phyloP scores from a whole-genome alignment of 2,888 invertebrate species.

The Seira musarum region DNA sequence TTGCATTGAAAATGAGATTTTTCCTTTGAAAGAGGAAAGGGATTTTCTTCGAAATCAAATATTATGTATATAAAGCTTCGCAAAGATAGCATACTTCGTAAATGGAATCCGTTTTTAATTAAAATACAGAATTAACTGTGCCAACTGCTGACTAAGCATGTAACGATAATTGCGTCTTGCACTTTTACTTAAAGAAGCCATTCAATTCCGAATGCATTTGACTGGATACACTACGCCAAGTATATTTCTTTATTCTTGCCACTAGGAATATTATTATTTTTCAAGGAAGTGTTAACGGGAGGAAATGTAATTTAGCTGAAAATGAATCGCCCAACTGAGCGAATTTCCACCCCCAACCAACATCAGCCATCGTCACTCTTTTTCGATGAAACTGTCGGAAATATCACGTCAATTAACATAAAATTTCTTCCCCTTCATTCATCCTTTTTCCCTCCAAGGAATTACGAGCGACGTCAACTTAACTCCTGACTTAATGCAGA shows the following conservation, averaged over 20 bases:
- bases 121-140: not conserved
- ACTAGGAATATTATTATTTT: too few relatives aligned
- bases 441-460: conserved; percentile 17
- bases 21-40: not conserved
- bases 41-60: not conserved
- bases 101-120: not conserved
- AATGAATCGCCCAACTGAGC: not conserved
- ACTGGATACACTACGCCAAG: too few relatives aligned
- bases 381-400: not conserved
- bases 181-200: too few relatives aligned
- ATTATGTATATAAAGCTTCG: not conserved
- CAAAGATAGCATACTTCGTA: not conserved
- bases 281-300: too few relatives aligned
- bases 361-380: too few relatives aligned
- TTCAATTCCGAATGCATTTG: too few relatives aligned
- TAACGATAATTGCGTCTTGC: too few relatives aligned
- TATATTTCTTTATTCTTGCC: too few relatives aligned
- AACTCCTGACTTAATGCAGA: not conserved
- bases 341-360: not conserved
- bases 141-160: too few relatives aligned
- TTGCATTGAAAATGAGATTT: conserved; percentile 36
- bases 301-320: too few relatives aligned
- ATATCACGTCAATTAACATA: conserved; percentile 39
- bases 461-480: not conserved
- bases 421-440: conserved; percentile 6